These are phyloP conservation scores for Semicossyphus pulcher DNA, from an alignment of 2,113 vertebrate genomes.

Conservation along the genomic window DNA sequence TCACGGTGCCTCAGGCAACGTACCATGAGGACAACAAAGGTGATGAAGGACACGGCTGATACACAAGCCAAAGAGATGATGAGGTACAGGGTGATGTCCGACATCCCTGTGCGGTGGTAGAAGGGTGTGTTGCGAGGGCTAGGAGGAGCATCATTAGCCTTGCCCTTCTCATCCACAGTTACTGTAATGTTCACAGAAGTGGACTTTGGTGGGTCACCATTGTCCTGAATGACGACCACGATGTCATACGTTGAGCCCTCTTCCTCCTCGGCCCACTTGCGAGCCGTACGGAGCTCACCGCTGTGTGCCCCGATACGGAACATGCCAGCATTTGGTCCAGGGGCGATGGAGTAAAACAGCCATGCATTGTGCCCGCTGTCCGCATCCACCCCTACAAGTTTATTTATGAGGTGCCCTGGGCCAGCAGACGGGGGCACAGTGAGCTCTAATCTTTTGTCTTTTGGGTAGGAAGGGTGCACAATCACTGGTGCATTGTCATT, in stretches of 20 bases:
- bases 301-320: conserved; percentile 87
- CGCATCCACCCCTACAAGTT: conserved; percentile 89
- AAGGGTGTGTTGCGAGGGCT: conserved; percentile 77
- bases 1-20: conserved; percentile 82
- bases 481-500: conserved; percentile 90
- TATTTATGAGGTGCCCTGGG: conserved; percentile 87
- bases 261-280: conserved; percentile 83
- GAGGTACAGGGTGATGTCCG: conserved; percentile 87
- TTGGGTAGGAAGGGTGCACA: conserved; percentile 83
- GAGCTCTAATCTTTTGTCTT: conserved; percentile 84
- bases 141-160: conserved; percentile 77
- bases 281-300: conserved; percentile 87
- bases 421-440: conserved; percentile 79
- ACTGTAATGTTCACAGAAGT: conserved; percentile 85
- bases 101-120: conserved; percentile 76
- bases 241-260: conserved; percentile 82
- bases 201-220: conserved; percentile 85
- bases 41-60: conserved; percentile 86
- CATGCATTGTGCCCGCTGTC: conserved; percentile 93
- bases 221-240: conserved; percentile 86
- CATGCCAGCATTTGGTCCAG: conserved; percentile 79
- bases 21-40: conserved; percentile 83
- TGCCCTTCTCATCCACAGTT: conserved; percentile 85
- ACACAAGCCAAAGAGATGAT: conserved; percentile 89
- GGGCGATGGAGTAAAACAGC: conserved; percentile 88